Evolutionary conservation across 2,797 vertebrate species (phyloP).

Genomic region (Esox masquinongy): DNA sequence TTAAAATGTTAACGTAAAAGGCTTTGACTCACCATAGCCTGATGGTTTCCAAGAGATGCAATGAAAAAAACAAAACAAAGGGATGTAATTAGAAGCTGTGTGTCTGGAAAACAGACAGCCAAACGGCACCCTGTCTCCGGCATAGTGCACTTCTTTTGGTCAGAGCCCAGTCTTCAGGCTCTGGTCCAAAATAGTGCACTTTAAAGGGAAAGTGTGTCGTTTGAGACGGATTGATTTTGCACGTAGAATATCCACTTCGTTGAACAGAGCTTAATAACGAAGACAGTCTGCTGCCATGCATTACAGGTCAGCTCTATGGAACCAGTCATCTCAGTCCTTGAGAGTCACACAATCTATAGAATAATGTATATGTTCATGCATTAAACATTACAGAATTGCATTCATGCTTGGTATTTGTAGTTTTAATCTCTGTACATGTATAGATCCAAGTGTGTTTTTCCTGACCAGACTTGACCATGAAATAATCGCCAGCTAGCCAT

Average conservation of each 20-base stretch:
- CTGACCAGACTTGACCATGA: neutral
- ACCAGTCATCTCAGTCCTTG: neutral
- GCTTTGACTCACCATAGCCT: constrained; percentile 88
- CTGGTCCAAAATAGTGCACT: neutral
- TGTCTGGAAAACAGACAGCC: constrained; percentile 9
- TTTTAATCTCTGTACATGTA: constrained; percentile 53
- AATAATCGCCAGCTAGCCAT: neutral
- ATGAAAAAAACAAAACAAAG: constrained; percentile 56
- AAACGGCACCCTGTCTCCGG: neutral
- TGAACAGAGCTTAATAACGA: constrained; percentile 51
- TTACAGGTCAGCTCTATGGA: constrained; percentile 50
- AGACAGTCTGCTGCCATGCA: constrained; percentile 76
- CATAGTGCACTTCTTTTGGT: neutral
- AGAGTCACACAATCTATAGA: constrained; percentile 5
- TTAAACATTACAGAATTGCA: constrained; percentile 66
- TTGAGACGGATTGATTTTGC: neutral
- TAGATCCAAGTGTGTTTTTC: neutral
- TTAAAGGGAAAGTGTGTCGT: neutral
- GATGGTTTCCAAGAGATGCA: constrained; percentile 68
- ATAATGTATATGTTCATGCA: constrained; percentile 74
- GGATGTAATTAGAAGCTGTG: constrained; percentile 59
- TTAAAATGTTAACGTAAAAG: neutral
- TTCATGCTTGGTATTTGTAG: constrained; percentile 76
- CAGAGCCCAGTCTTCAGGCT: neutral
- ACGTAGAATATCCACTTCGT: constrained; percentile 30